Base-by-base conservation (phyloP, 2,797 vertebrate genomes). In the Capromys pilorides region DNA sequence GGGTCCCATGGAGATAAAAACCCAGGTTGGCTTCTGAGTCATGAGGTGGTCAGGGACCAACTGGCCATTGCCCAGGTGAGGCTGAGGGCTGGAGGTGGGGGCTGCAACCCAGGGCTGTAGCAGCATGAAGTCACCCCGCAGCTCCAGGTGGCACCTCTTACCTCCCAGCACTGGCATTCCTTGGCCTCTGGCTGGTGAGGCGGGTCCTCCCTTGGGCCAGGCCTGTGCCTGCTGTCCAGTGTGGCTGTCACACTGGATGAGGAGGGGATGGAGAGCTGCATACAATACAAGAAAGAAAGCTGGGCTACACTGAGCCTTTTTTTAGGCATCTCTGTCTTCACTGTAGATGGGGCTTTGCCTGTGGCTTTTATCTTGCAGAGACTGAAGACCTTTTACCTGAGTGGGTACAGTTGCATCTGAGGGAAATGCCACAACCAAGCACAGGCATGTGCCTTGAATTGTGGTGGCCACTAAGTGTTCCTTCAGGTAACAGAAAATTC, bases 111-210 rank as follows among this genome's bases (percentile, higher is more conserved):
- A 1, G 0, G 3, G 59, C 49, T 24, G 41, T 33, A 49, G 45
- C 33, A 18, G 3, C 2, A 0, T 24, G 51, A 33, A 33, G 28
- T 36, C 18, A 18, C 3, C 1, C 3, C 19, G 54, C 4, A 26
- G 54, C 26, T 64, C 75, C n/a, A 28, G 77, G 88, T 0, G 6
- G 18, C 12, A 33, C 24, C 49, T 39, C 12, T 71, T 33, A 6
- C 13, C 28, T 62, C 31, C 7, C 28, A 5, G 64, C 21, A 61
- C 54, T 28, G 31, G 36, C 3, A 14, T 36, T 21, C 22, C 24
- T 13, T 6, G 61, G 62, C 61, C 16, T 13, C 62, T 51, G 14
- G 33, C n/a, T 61, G 33, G 57, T 33, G 28, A 45, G 33, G 10
- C 54, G 64, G 83, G 33, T 36, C 9, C 13, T 69, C 64, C 51